phyloP scores from a whole-genome alignment of 1,140 invertebrate genomes.

The Pogonus chalceus region DNA sequence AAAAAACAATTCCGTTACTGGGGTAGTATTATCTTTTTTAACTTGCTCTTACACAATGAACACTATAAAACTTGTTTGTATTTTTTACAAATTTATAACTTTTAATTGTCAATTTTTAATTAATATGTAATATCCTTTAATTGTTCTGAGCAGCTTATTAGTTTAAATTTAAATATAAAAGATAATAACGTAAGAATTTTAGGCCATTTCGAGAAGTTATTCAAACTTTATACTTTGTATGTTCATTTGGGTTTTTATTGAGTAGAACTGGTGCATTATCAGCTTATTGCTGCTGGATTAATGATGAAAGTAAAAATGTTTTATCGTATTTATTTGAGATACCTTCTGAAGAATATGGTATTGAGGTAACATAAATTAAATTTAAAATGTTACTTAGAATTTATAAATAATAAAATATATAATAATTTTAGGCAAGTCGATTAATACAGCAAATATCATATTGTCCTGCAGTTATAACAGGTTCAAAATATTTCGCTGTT shows the following conservation, averaged over 20 bases:
- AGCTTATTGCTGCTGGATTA: conserved; percentile 42
- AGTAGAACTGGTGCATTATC: conserved; percentile 43
- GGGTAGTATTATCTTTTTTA: too few species aligned
- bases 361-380: neutral
- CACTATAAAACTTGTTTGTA: too few species aligned
- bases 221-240: conserved; percentile 41
- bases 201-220: neutral
- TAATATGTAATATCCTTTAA: too few species aligned
- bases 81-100: too few species aligned
- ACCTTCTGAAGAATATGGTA: neutral
- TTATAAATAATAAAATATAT: neutral
- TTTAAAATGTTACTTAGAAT: neutral
- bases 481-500: neutral
- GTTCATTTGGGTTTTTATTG: conserved; percentile 46
- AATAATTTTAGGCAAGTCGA: neutral
- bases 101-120: too few species aligned
- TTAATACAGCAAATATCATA: neutral
- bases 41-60: too few species aligned
- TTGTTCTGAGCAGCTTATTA: too few species aligned
- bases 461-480: neutral
- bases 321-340: neutral
- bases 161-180: too few species aligned
- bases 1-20: too few species aligned
- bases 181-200: too few species aligned
- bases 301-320: conserved; percentile 37